phyloP scores from a whole-genome alignment of 1,140 invertebrate genomes.

The Macrobrachium nipponense region DNA sequence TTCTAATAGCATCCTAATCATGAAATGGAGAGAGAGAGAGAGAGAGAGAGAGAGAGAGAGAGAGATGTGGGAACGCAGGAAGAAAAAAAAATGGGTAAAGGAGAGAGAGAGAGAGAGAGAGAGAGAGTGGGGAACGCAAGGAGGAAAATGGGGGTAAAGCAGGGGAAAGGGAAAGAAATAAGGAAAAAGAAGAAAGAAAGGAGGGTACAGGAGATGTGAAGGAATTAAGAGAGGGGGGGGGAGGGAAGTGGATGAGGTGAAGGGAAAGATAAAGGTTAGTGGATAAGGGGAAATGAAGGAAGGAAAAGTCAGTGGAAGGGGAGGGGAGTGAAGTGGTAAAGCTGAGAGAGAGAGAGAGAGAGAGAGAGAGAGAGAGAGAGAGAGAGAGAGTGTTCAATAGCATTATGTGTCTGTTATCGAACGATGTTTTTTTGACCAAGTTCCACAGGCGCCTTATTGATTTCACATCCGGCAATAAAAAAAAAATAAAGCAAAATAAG shows the following conservation, averaged over 20 bases:
- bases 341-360: no score
- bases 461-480: no score
- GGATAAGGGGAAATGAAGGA: background rate
- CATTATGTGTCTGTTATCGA: no score
- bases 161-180: background rate
- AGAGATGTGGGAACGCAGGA: background rate
- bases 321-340: background rate
- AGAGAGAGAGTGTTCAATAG: background rate
- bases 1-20: no score
- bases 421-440: no score
- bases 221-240: background rate
- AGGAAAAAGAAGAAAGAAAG: constrained; percentile 3
- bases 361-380: background rate
- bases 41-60: background rate
- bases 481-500: no score
- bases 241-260: background rate
- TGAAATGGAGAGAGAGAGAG: background rate
- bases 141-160: background rate
- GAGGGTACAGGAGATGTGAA: background rate
- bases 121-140: no score
- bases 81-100: background rate
- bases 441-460: no score
- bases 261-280: background rate
- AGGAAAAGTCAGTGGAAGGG: background rate
- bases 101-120: constrained; percentile 13